A percentile compares a stretch with the other conserved stretches of the same genome.
phyloP scores from a whole-genome alignment of 1,140 invertebrate species.

The Probaryconus sp. region DNA sequence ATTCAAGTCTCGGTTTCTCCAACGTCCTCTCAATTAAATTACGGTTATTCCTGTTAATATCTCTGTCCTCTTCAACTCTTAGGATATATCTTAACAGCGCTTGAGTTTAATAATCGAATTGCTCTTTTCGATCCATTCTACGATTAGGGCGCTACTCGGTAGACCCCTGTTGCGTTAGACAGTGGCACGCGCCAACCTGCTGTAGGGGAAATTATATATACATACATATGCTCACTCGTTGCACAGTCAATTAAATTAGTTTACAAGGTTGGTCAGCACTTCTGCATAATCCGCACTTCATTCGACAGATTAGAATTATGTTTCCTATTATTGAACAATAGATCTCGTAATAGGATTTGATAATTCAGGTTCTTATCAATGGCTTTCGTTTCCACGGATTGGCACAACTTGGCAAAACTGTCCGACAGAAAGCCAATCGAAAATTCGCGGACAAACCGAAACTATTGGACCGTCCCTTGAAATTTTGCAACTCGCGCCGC shows the following conservation, averaged over 20 bases:
- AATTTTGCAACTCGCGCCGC: no score
- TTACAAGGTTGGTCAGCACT: slow-evolving; percentile 54
- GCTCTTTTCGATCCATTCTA: slow-evolving; percentile 52
- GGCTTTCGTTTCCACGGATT: slow-evolving; percentile 20
- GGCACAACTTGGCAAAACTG: no score
- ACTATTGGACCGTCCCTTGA: no score
- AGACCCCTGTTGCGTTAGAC: slow-evolving; percentile 43
- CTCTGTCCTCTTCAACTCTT: slow-evolving; percentile 3
- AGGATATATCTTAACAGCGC: slow-evolving; percentile 28
- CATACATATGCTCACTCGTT: slow-evolving; percentile 57
- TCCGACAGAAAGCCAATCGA: no score
- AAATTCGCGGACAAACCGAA: no score
- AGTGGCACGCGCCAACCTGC: slow-evolving; percentile 60
- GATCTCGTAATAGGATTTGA: slow-evolving; percentile 31
- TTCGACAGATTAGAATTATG: slow-evolving; percentile 68
- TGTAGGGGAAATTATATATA: slow-evolving; percentile 51
- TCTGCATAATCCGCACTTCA: slow-evolving; percentile 47
- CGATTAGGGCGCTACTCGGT: slow-evolving; percentile 32
- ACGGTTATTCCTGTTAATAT: slow-evolving; percentile 26
- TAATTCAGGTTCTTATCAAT: slow-evolving; percentile 7
- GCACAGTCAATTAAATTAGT: slow-evolving; percentile 62
- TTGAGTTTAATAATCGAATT: slow-evolving; percentile 68
- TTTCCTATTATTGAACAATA: slow-evolving; percentile 60
- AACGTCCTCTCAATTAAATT: slow-evolving; percentile 22
- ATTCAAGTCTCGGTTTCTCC: slow-evolving; percentile 21